Evolutionary conservation across 1,140 invertebrate species (phyloP), one percentile per base, ranked within the genome.

Genomic region (Theocolax elegans): DNA sequence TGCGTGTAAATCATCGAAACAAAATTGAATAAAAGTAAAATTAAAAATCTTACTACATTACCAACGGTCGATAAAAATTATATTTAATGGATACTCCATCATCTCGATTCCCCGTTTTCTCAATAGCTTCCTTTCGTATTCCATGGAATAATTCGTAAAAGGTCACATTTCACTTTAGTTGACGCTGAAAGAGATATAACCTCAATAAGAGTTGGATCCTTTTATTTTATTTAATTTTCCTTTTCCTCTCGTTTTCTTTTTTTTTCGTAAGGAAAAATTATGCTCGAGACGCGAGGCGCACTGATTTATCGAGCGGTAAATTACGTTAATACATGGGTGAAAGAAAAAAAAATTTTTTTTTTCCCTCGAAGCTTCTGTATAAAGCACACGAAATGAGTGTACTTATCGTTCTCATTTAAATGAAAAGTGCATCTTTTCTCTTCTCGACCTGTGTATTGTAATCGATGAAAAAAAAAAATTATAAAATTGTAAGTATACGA

Each of bases 241-340:
- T 35, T 10, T 35, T 35, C 10, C 31, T 35, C 10, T 35, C 42
- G 40, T 58, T 58, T 35, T 29, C 54, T 23, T 15, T 46, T 19
- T 19, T 42, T 53, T 63, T 25, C 27, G 17, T 25, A 53, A 60
- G 67, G 51, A 40, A 53, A 69, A 69, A 62, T 69, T 69, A 69
- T 69, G 56, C 67, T 19, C 31, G 17, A 53, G 53, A 42, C 60
- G 44, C 25, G 40, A 8, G 13, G 31, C 38, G 31, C 40, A 31
- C 25, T 71, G 69, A 71, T 71, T 71, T 71, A 71, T 71, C 46
- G 60, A 49, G 69, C 25, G 40, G 21, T 71, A 65, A 71, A 71
- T 71, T 71, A 44, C 15, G 44, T 71, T 64, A 48, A 64, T 63
- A 64, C 51, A 53, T 49, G 42, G 29, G 12, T 23, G 23, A 9